phyloP scores from a whole-genome alignment of 2,888 invertebrate species.

The Drosophila cyrtoloma region DNA sequence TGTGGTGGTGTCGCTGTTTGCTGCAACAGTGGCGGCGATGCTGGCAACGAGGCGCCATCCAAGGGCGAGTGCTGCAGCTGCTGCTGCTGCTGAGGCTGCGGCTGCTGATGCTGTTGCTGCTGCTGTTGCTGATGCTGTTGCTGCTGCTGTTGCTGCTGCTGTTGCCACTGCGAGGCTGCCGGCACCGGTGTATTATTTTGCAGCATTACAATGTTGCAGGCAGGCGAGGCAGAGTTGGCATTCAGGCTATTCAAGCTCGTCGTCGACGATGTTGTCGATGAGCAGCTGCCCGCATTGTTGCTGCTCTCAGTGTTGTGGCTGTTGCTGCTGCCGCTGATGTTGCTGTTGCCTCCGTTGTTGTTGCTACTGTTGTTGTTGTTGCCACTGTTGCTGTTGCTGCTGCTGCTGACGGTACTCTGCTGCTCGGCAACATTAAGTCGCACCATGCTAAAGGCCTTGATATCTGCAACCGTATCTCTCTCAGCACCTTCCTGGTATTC shows the following conservation, averaged over 20 bases:
- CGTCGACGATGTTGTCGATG: constrained; percentile 72
- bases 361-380: constrained; percentile 46
- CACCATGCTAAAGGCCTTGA: constrained; percentile 80
- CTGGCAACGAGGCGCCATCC: constrained; percentile 80
- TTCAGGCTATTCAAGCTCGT: constrained; percentile 72
- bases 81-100: constrained; percentile 47
- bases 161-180: constrained; percentile 49
- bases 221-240: constrained; percentile 54
- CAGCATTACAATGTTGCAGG: constrained; percentile 76
- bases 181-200: constrained; percentile 52
- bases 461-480: constrained; percentile 17
- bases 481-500: constrained; percentile 7
- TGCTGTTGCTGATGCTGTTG: constrained; percentile 57
- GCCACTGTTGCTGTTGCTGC: constrained; percentile 41
- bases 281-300: constrained; percentile 69
- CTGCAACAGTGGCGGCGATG: constrained; percentile 83
- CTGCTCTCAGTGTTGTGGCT: constrained; percentile 50
- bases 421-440: constrained; percentile 83
- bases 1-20: constrained; percentile 82
- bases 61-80: constrained; percentile 79
- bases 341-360: constrained; percentile 42
- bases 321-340: constrained; percentile 28
- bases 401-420: constrained; percentile 71
- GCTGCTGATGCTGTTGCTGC: constrained; percentile 47
- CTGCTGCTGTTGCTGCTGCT: constrained; percentile 55